Base-by-base conservation (phyloP, 2,113 vertebrate genomes). In the Eira barbara region DNA sequence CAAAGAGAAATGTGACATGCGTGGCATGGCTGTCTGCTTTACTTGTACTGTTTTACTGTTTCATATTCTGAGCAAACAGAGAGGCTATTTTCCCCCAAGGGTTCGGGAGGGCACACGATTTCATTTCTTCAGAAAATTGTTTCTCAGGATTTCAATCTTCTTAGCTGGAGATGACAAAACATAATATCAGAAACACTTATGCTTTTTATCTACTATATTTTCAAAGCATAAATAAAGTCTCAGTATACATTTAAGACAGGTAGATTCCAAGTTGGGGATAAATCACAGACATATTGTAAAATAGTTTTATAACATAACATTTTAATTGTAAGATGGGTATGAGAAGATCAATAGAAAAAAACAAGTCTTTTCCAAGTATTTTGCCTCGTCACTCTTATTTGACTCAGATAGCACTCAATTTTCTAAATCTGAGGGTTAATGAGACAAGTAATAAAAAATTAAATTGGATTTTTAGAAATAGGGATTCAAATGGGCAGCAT, bases 61-160 rank as follows among this genome's bases (percentile, higher is more conserved):
- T 99, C 99, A 98, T 99, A 99, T 99, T 99, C 99, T 98, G 99
- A 99, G 98, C 99, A 99, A 99, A 99, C 98, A 98, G 98, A 98
- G 96, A 99, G 99, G 98, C 99, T 99, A 99, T 99, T 99, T 99
- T 99, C 99, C 99, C 97, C 99, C 99, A 99, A 99, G 99, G 99
- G 99, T 99, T 99, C 99, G 99, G 98, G 98, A 99, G 99, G 99
- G 99, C 99, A 99, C 94, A 98, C 99, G 98, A 99, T 99, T 99
- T 99, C 99, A 99, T 99, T 99, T 99, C 99, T 99, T 99, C 99
- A 99, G 99, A 99, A 99, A 99, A 99, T 99, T 99, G 99, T 99
- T 99, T 99, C 99, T 99, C 99, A 98, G 99, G 99, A 99, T 99
- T 99, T 99, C 99, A 99, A 99, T 99, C 99, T 99, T 99, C 99